Base-by-base conservation (phyloP, 1,140 invertebrate genomes). In the Notospermus geniculatus region DNA sequence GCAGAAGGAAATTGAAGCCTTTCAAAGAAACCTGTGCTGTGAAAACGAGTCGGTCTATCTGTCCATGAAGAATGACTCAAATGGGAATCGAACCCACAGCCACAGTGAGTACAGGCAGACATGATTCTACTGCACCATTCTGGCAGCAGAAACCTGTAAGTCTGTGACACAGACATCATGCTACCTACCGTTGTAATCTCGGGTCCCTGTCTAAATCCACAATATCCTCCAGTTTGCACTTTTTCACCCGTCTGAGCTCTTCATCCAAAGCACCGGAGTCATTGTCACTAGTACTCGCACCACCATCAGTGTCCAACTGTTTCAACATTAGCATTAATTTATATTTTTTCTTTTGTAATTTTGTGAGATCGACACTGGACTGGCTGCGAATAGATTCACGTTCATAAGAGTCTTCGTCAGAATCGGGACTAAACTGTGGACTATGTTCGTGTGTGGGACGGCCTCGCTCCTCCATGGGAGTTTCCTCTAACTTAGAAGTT, bases 271-370 rank as follows among this genome's bases (percentile, higher is more conserved):
- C 29, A 27, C 41, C 55, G 22, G 60, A 62, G 22, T 73, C 70
- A 58, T 52, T 69, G 25, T 80, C 79, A 72, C 71, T 79, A 39
- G 63, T 68, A 59, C 69, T 77, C 32, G 32, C 32, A 36, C 32
- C 4, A 7, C 69, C 65, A 39, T 60, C 68, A 22, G 73, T 71
- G 19, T 77, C 74, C 4, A 79, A 58, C 39, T 78, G 72, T 57
- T 78, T 73, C 23, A 82, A 61, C 30, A 80, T 70, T 43, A 74
- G 63, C 9, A 82, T 59, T 17, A 82, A 55, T 23, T 72, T 63
- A 23, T 73, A 66, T 69, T 80, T 79, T 57, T 77, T 69, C 50
- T 74, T 75, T 58, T 80, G 70, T 22, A 81, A 65, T 53, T 77
- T 71, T 54, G 67, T 63, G 43, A 82, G 63, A 41, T 80, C 78